Percentiles rank a stretch among this genome's conserved stretches.
These are phyloP conservation scores for Zaprionus lachaisei DNA, from an alignment of 1,140 invertebrate species.

Conservation along the genomic window DNA sequence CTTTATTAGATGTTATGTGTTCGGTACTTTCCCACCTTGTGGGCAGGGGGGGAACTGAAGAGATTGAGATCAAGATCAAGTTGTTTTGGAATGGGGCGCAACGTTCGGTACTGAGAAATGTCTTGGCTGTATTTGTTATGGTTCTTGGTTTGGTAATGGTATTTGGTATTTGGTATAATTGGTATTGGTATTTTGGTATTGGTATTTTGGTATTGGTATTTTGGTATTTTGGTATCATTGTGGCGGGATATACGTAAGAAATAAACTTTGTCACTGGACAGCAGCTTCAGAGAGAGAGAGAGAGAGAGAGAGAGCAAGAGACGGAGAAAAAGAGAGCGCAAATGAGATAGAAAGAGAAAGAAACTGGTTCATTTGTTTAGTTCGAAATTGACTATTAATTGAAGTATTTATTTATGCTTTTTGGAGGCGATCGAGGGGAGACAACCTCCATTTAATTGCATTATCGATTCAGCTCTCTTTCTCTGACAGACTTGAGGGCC, in stretches of 20 bases:
- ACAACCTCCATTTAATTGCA: conserved; percentile 19
- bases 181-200: conserved; percentile 13
- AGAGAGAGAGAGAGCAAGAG: conserved; percentile 18
- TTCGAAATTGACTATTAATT: conserved; percentile 60
- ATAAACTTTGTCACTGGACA: conserved; percentile 23
- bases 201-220: conserved; percentile 24
- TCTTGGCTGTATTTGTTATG: conserved; percentile 37
- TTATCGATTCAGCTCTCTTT: not conserved
- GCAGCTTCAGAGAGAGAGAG: conserved; percentile 11
- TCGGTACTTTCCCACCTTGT: conserved; percentile 48
- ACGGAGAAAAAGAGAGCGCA: not conserved
- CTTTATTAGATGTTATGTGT: conserved; percentile 84
- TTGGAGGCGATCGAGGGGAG: conserved; percentile 16
- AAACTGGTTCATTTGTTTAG: conserved; percentile 56
- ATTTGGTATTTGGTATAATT: conserved; percentile 4
- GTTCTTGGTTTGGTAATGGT: conserved; percentile 35
- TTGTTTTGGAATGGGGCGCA: conserved; percentile 42
- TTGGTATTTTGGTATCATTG: conserved; percentile 19
- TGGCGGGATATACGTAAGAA: conserved; percentile 26
- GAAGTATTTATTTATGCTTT: conserved; percentile 24
- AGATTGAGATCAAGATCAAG: conserved; percentile 28
- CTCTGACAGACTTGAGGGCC: not conserved
- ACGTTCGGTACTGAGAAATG: conserved; percentile 43
- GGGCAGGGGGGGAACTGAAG: conserved; percentile 10
- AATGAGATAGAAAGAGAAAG: conserved; percentile 28